phyloP scores from a whole-genome alignment of 2,888 invertebrate genomes.

The Pilophorus perplexus region DNA sequence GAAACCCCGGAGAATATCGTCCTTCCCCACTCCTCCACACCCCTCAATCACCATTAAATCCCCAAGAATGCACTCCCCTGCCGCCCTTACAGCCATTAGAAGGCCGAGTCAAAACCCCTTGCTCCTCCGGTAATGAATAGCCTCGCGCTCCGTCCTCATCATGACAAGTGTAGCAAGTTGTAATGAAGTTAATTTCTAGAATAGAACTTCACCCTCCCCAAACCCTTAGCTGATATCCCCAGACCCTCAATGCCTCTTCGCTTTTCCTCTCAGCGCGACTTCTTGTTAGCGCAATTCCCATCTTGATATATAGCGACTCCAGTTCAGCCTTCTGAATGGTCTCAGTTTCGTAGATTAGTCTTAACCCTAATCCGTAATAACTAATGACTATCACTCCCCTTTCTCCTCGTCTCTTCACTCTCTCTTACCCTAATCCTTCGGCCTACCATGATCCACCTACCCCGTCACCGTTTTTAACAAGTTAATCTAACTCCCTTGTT shows the following conservation, averaged over 20 bases:
- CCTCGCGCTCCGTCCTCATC: constrained; percentile 20
- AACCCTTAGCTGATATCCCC: constrained; percentile 23
- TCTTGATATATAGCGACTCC: constrained; percentile 10
- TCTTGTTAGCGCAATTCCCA: constrained; percentile 23
- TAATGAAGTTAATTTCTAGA: constrained; percentile 36
- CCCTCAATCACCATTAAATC: constrained; percentile 22
- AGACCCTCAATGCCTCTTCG: constrained; percentile 6
- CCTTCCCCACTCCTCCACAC: not conserved
- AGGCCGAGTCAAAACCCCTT: not conserved
- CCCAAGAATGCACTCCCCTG: constrained; percentile 5
- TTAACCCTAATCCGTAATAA: constrained; percentile 27
- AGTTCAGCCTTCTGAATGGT: constrained; percentile 5
- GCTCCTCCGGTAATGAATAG: constrained; percentile 28
- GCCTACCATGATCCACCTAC: constrained; percentile 22
- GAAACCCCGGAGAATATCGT: not conserved
- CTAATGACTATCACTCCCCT: constrained; percentile 24
- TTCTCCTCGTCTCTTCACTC: constrained; percentile 15
- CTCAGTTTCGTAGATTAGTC: constrained; percentile 19
- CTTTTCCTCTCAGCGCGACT: constrained; percentile 4
- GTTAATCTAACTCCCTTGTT: constrained; percentile 29
- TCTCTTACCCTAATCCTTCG: constrained; percentile 14
- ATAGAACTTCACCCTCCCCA: constrained; percentile 1
- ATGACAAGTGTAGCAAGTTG: constrained; percentile 36
- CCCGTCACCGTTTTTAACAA: constrained; percentile 21
- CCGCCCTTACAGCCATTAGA: not conserved